Evolutionary conservation across 2,888 invertebrate species (phyloP), one percentile per base, ranked within the genome.

Genomic region (Netelia virgata): DNA sequence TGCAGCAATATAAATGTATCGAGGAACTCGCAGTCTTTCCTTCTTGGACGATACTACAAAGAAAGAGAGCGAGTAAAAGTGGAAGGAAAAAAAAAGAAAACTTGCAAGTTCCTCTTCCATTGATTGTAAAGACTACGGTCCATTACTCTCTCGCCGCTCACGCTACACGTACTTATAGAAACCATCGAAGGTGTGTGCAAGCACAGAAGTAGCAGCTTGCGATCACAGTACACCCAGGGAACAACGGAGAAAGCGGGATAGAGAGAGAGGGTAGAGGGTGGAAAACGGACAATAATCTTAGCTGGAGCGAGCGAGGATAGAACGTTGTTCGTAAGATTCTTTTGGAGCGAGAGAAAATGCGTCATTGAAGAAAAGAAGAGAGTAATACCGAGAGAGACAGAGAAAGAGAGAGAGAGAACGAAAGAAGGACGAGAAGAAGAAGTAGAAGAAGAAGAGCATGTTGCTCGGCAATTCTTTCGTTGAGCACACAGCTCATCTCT

Each of bases 91-190:
- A 63, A 57, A 47, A 8, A 63, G 47, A 36, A 28, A 69, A 55
- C 16, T 79, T 41, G 36, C 55, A 41, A 61, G 74, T 20, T 70
- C 43, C 66, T 50, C 50, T 69, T 59, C 64, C 63, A 83, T 83
- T 70, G 79, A 74, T 83, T 83, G 79, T 79, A 18, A 41, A 53
- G 79, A 79, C 75, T 66, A 63, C 70, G 74, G 74, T 74, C 83
- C 78, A 83, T 79, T 83, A 78, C 78, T 61, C 61, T 55, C 64
- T 18, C 43, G 69, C 53, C 23, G 36, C 57, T 41, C 68, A 59
- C 11, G 47, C 8, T 55, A 41, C 57, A 70, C 36, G 55, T 36
- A 55, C 28, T 3, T 28, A 5, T 28, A 28, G 28, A 5, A 28
- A 28, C 28, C 3, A 28, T 28, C 28, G 28, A 5, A 18, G 68